Percentiles rank a stretch among this genome's conserved stretches.
Conservation (phyloP, 2,113 vertebrate genomes). For the Coptodon rendalli region DNA sequence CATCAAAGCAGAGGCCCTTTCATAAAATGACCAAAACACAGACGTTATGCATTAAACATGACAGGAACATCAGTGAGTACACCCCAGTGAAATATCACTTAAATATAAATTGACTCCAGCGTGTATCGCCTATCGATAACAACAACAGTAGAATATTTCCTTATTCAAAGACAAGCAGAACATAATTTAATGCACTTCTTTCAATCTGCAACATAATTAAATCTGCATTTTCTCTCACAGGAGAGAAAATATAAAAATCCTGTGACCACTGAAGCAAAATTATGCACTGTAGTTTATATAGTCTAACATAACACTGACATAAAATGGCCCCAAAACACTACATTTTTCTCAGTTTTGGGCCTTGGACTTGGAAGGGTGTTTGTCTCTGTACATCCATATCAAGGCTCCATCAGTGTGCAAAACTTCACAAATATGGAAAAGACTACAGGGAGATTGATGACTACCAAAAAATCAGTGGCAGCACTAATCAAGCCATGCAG, state of each 20-base stretch:
- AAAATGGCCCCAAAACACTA: neutral
- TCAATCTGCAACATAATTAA: neutral
- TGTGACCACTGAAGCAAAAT: neutral
- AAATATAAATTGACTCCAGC: neutral
- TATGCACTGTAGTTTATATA: neutral
- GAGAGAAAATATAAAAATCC: neutral
- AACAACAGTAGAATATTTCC: neutral
- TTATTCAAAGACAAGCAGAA: neutral
- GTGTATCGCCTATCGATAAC: neutral
- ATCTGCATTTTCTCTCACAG: neutral
- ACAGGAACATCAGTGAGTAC: neutral
- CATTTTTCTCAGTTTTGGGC: neutral
- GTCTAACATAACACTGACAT: neutral
- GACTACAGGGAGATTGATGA: neutral
- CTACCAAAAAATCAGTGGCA: neutral
- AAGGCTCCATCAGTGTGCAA: neutral
- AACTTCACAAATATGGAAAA: neutral
- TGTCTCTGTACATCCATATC: neutral
- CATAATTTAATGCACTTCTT: neutral
- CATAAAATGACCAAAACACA: neutral
- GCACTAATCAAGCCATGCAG: neutral
- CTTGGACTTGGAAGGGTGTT: neutral
- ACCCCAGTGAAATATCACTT: neutral
- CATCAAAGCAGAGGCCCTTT: neutral
- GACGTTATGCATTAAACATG: neutral